Conservation (phyloP, 2,113 vertebrate genomes). For the Cervus canadensis region DNA sequence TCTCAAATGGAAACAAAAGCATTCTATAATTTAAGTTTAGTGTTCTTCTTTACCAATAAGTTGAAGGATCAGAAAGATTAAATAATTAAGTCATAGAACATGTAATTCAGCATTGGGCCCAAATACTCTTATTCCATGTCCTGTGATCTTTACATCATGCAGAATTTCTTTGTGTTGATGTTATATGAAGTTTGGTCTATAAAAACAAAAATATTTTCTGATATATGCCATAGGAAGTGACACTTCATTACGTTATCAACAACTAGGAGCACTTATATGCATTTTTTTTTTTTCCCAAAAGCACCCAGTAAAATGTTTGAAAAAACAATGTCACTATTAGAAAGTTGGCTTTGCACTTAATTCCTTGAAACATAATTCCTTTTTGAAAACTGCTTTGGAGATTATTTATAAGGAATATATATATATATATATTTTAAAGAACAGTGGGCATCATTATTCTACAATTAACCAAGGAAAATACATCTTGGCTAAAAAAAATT, state of each 20-base stretch:
- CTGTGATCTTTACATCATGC: background rate
- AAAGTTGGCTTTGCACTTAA: background rate
- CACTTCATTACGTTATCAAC: background rate
- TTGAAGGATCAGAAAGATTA: background rate
- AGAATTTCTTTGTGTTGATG: background rate
- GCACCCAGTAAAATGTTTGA: background rate
- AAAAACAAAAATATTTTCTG: background rate
- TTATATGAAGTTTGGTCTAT: background rate
- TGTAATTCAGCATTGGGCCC: accelerated
- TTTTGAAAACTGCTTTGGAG: background rate
- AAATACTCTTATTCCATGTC: background rate
- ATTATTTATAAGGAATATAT: background rate
- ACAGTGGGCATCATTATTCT: background rate
- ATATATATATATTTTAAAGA: background rate
- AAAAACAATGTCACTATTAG: background rate
- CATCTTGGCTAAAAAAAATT: background rate
- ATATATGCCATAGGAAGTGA: background rate
- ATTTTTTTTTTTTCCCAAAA: too few relatives aligned
- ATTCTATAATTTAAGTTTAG: background rate
- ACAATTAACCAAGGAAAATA: background rate
- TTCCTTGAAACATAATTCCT: background rate
- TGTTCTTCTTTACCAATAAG: background rate
- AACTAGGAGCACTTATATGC: background rate
- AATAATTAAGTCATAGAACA: background rate
- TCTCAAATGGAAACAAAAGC: background rate